Base-by-base conservation (phyloP, 53 echinoderm and acorn worm genomes). In the Paracentrotus lividus region DNA sequence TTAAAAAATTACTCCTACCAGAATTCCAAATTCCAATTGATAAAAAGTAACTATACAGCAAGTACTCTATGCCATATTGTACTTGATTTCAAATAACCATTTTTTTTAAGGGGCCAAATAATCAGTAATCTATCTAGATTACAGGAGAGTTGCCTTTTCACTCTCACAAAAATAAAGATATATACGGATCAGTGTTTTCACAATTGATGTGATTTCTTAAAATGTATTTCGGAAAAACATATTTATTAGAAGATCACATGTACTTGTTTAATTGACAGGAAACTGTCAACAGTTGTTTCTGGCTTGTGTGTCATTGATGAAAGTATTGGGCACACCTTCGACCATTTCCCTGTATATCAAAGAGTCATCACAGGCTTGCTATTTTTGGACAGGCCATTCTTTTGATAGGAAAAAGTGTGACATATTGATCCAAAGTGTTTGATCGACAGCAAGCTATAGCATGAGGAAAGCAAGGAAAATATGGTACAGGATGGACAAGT, bases 401-500 rank as follows among this genome's bases (percentile, higher is more conserved):
- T 61, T 61, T 4, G 61, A 61, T 61, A 6, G 61, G 26, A 26
- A 60, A 7, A 68, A 69, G 69, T 38, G 38, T 69, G 69, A 69
- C 69, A 69, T n/a, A n/a, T n/a, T n/a, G n/a, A n/a, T n/a, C n/a
- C n/a, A n/a, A n/a, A n/a, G n/a, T n/a, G n/a, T n/a, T n/a, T n/a
- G n/a, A n/a, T n/a, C n/a, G n/a, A n/a, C n/a, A n/a, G n/a, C n/a
- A n/a, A n/a, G n/a, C n/a, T n/a, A n/a, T n/a, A n/a, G n/a, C n/a
- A n/a, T n/a, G n/a, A n/a, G 69, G 69, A 69, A 69, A 38, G 38
- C 3, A 38, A 69, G 69, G 69, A 69, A 69, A 69, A 4, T 69
- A 36, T 38, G 69, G 69, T 69, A n/a, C 69, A 69, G 69, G 69
- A 69, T 69, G 69, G 69, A 69, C 69, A 16, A 16, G 69, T 38